phyloP scores from a whole-genome alignment of 1,140 invertebrate species.

The Steinernema khuongi region DNA sequence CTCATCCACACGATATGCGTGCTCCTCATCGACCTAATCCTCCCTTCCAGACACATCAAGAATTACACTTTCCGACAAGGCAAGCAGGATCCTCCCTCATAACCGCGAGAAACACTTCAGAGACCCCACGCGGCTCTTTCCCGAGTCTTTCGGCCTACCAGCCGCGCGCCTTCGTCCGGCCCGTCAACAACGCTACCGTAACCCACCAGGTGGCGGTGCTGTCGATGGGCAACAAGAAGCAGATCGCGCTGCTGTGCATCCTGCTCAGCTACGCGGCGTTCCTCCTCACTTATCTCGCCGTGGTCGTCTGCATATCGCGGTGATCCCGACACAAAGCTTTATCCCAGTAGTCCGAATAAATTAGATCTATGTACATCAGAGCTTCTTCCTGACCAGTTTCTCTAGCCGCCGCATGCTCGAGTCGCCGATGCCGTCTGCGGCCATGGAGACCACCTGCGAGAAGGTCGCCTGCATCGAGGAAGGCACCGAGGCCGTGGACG shows the following conservation, averaged over 20 bases:
- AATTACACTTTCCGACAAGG: constrained; percentile 6
- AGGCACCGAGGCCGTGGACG: constrained; percentile 43
- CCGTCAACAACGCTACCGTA: neutral
- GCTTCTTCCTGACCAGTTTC: constrained; percentile 52
- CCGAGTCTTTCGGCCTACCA: neutral
- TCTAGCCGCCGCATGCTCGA: constrained; percentile 52
- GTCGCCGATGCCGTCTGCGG: constrained; percentile 51
- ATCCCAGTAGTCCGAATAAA: neutral
- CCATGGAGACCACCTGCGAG: constrained; percentile 44
- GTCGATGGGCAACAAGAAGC: constrained; percentile 11
- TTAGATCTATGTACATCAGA: constrained; percentile 10
- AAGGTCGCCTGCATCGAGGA: constrained; percentile 53
- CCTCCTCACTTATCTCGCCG: constrained; percentile 6
- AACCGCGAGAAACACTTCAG: neutral
- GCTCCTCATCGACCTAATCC: constrained; percentile 28
- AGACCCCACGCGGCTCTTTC: neutral
- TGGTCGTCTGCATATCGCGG: neutral
- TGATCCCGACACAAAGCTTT: neutral
- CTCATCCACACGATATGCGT: constrained; percentile 26
- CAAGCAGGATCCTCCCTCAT: too few relatives aligned
- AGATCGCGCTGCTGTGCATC: neutral
- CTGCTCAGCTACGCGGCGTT: constrained; percentile 9
- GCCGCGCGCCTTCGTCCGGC: neutral
- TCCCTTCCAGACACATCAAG: constrained; percentile 26
- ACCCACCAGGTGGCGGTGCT: neutral